These are phyloP conservation scores for Oreocharis arfaki DNA, from an alignment of 2,113 vertebrate species.

Conservation along the genomic window DNA sequence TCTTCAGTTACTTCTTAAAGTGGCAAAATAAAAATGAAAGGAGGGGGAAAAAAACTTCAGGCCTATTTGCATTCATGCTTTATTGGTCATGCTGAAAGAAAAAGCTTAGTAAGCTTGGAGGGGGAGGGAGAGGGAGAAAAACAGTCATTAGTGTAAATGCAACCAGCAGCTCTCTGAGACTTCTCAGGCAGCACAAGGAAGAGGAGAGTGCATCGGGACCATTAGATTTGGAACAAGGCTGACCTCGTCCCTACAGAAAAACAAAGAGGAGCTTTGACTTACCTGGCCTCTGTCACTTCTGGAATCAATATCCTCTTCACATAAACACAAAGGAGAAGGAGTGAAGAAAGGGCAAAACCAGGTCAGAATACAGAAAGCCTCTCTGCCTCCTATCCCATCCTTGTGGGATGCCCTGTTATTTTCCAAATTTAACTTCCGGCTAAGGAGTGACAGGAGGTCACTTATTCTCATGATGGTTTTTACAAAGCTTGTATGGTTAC, in stretches of 20 bases:
- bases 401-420: neutral
- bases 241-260: neutral
- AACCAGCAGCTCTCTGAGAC: conserved; percentile 10
- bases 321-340: neutral
- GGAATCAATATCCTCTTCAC: neutral
- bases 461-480: neutral
- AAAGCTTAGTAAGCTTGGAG: conserved; percentile 30
- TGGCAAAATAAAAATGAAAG: conserved; percentile 13
- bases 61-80: neutral
- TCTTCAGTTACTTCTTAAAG: conserved; percentile 27
- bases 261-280: neutral
- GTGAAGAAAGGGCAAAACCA: neutral
- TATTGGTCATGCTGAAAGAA: conserved; percentile 8
- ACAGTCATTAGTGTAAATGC: conserved; percentile 47
- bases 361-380: neutral
- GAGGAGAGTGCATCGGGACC: neutral
- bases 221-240: neutral
- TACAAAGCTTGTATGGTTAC: neutral
- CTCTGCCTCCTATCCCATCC: neutral
- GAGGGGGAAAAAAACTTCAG: neutral
- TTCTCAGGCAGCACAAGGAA: neutral
- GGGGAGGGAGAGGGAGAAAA: neutral
- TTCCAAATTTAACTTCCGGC: neutral
- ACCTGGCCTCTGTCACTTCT: neutral
- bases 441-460: neutral